Evolutionary conservation across 2,888 invertebrate genomes (phyloP).

Genomic region (Hyppa rectilinea): DNA sequence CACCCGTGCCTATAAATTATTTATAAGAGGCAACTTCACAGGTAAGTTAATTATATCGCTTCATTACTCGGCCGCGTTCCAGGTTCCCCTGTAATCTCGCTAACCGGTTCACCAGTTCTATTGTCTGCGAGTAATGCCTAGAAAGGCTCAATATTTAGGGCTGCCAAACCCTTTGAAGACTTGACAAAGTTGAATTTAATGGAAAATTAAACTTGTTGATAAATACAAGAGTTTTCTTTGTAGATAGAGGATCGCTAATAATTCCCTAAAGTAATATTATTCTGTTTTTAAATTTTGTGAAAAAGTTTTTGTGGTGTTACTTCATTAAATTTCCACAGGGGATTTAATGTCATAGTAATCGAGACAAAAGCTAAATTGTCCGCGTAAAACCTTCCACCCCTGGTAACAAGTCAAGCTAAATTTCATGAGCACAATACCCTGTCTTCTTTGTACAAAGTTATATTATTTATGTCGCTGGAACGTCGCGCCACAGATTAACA

Average conservation of each 20-base stretch:
- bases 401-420: constrained; percentile 38
- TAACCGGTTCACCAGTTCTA: constrained; percentile 46
- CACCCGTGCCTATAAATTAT: no score
- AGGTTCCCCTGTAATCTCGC: constrained; percentile 22
- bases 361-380: background rate
- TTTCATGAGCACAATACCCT: constrained; percentile 46
- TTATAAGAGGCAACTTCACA: background rate
- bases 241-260: no score
- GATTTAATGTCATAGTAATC: background rate
- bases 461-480: constrained; percentile 54
- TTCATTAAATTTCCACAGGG: background rate
- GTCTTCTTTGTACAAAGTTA: constrained; percentile 50
- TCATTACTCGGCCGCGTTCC: constrained; percentile 3
- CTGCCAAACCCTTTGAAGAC: background rate
- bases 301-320: background rate
- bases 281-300: background rate
- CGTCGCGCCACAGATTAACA: constrained; percentile 52
- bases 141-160: constrained; percentile 38
- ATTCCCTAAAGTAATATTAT: background rate
- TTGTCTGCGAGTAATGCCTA: constrained; percentile 43
- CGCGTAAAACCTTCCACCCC: constrained; percentile 16
- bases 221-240: no score
- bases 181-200: background rate
- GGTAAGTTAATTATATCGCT: constrained; percentile 4
- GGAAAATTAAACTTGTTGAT: background rate